A percentile compares a stretch with the other conserved stretches of the same genome.
These are phyloP conservation scores for Hesperophylax magnus DNA, from an alignment of 1,140 invertebrate species.

Conservation along the genomic window DNA sequence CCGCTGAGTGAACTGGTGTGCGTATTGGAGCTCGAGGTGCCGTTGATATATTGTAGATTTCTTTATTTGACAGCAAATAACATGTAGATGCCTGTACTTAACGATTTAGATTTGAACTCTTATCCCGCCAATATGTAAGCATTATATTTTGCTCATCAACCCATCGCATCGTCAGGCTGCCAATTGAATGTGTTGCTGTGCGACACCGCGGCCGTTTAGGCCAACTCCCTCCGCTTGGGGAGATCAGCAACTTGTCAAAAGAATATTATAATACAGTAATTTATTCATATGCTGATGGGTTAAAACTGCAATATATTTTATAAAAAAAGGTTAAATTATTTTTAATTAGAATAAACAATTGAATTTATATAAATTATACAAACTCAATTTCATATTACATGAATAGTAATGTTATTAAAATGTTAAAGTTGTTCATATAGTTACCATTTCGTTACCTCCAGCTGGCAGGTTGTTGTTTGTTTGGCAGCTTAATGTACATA, in stretches of 20 bases:
- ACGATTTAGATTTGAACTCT: background rate
- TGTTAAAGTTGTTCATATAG: conserved; percentile 41
- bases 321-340: conserved; percentile 1
- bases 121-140: conserved; percentile 18
- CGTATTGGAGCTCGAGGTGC: background rate
- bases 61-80: no score
- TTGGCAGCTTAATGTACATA: conserved; percentile 48
- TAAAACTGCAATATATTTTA: conserved; percentile 10
- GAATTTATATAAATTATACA: conserved; percentile 24
- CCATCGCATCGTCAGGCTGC: no score
- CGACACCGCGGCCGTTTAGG: no score
- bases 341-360: conserved; percentile 2
- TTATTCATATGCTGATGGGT: no score
- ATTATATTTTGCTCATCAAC: conserved; percentile 13
- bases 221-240: no score
- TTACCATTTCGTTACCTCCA: conserved; percentile 48
- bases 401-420: conserved; percentile 29
- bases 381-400: background rate
- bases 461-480: conserved; percentile 33
- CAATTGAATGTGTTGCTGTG: no score
- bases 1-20: background rate
- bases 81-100: background rate
- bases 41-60: background rate
- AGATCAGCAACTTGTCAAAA: no score
- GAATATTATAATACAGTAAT: no score